phyloP scores from a whole-genome alignment of 2,888 invertebrate species.

The Neoscelio sp. region DNA sequence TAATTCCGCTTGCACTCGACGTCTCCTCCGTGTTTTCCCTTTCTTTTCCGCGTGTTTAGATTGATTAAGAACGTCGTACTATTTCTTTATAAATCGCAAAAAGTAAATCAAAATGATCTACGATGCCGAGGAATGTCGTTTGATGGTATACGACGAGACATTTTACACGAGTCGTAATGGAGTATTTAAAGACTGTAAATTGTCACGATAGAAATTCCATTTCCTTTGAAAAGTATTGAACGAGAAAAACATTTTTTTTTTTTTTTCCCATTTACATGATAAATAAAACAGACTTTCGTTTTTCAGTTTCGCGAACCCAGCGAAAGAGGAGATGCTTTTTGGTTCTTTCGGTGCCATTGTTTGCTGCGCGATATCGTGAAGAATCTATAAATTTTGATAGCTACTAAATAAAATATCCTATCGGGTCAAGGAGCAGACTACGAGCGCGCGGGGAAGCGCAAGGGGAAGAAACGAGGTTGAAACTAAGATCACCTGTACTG shows the following conservation, averaged over 20 bases:
- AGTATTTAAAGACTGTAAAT: conserved; percentile 24
- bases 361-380: conserved; percentile 69
- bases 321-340: conserved; percentile 20
- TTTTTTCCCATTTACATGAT: too few relatives aligned
- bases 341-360: conserved; percentile 65
- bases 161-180: conserved; percentile 28
- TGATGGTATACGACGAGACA: conserved; percentile 15
- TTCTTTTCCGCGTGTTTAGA: conserved; percentile 44
- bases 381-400: conserved; percentile 82
- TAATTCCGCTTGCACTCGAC: conserved; percentile 73
- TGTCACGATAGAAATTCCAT: too few relatives aligned
- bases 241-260: too few relatives aligned
- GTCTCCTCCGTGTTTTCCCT: conserved; percentile 35
- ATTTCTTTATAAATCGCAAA: conserved; percentile 49
- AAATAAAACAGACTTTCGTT: conserved; percentile 28
- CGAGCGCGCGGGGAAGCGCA: conserved; percentile 43
- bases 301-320: conserved; percentile 33
- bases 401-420: conserved; percentile 81
- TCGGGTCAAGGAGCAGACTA: conserved; percentile 69
- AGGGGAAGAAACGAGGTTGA: conserved; percentile 48
- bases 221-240: too few relatives aligned
- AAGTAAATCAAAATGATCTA: conserved; percentile 48
- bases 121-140: conserved; percentile 34
- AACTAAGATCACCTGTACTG: conserved; percentile 68
- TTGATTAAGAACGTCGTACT: conserved; percentile 53